These are phyloP conservation scores for Eupithecia dodoneata DNA, from an alignment of 2,888 invertebrate species.

Conservation along the genomic window DNA sequence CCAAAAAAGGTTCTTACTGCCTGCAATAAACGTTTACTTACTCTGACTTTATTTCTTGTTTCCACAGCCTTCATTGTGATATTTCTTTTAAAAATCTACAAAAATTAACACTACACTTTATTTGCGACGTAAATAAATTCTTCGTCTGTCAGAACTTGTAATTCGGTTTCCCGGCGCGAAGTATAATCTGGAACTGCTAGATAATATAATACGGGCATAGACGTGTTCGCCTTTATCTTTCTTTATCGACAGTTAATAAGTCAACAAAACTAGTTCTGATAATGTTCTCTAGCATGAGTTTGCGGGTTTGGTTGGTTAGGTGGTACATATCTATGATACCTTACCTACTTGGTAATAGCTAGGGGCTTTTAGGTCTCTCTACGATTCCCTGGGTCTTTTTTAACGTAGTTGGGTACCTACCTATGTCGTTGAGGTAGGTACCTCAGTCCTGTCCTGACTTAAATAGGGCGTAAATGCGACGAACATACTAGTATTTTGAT, in stretches of 20 bases:
- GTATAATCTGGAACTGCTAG: conserved; percentile 56
- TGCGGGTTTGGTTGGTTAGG: conserved; percentile 6
- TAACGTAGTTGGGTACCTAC: too few relatives aligned
- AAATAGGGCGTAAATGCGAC: too few relatives aligned
- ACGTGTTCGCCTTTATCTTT: conserved; percentile 53
- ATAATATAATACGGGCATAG: conserved; percentile 41
- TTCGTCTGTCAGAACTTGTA: neutral
- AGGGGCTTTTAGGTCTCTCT: too few relatives aligned
- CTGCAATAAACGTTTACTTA: conserved; percentile 28
- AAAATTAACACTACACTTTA: conserved; percentile 16
- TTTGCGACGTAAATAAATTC: neutral
- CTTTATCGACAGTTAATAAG: conserved; percentile 60
- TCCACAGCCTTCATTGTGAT: conserved; percentile 64
- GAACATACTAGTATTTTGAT: too few relatives aligned
- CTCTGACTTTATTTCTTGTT: conserved; percentile 50
- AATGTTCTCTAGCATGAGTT: neutral
- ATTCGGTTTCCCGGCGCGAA: conserved; percentile 52
- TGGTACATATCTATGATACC: too few relatives aligned
- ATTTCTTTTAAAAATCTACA: conserved; percentile 6
- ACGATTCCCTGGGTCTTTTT: too few relatives aligned
- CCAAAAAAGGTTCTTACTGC: too few relatives aligned
- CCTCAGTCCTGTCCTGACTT: too few relatives aligned
- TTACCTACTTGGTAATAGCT: too few relatives aligned
- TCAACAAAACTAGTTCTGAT: conserved; percentile 43
- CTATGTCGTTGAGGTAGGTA: too few relatives aligned